These are phyloP conservation scores for Rhinella marina DNA, from an alignment of 2,797 vertebrate species.

Conservation along the genomic window DNA sequence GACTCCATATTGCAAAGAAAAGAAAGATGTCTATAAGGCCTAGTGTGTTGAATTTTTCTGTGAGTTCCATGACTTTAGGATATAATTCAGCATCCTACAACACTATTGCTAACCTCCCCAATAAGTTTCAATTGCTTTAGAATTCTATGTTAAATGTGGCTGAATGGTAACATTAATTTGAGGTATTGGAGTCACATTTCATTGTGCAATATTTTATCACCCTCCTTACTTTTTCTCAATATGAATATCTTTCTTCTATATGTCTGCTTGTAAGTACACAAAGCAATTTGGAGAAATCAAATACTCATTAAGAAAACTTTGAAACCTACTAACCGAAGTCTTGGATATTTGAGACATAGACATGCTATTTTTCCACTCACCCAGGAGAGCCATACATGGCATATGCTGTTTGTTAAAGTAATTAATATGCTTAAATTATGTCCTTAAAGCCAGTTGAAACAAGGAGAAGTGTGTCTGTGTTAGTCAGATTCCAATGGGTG, in stretches of 20 bases:
- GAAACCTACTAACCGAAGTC: neutral
- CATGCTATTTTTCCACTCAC: neutral
- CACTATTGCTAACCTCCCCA: too few relatives aligned
- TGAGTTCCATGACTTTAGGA: too few relatives aligned
- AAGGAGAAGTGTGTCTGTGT: constrained; percentile 13
- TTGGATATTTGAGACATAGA: neutral
- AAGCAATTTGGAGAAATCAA: neutral
- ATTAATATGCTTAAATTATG: constrained; percentile 10
- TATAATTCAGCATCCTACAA: too few relatives aligned
- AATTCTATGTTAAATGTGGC: too few relatives aligned
- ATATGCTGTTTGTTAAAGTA: constrained; percentile 16
- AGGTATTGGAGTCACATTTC: neutral
- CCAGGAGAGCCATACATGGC: neutral
- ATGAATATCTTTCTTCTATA: neutral
- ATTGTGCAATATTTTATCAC: neutral
- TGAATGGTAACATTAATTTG: neutral
- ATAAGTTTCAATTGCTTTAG: too few relatives aligned
- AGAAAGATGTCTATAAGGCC: too few relatives aligned
- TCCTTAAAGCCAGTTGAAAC: neutral
- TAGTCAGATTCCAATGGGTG: neutral
- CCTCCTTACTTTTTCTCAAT: neutral
- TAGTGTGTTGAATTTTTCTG: too few relatives aligned
- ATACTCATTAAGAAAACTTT: neutral
- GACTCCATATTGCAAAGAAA: too few relatives aligned
- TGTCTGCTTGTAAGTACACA: neutral